These are phyloP conservation scores for Andrena flavipes DNA, from an alignment of 2,888 invertebrate genomes.

Conservation along the genomic window DNA sequence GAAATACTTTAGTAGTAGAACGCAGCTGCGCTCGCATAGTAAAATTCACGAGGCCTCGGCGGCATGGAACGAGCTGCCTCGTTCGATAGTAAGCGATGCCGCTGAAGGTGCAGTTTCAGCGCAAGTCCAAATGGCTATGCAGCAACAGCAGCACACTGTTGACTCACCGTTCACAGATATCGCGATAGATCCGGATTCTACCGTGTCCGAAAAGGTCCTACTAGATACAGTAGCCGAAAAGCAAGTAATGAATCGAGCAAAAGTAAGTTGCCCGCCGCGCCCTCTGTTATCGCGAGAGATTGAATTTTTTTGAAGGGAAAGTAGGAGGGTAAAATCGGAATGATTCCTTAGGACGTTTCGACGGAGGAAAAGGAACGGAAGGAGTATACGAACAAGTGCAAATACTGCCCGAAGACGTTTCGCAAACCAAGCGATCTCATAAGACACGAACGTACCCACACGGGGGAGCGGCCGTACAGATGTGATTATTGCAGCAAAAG, in stretches of 20 bases:
- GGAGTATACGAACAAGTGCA: slow-evolving; percentile 86
- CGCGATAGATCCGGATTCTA: slow-evolving; percentile 58
- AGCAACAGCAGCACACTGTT: too few relatives aligned
- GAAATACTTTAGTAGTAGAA: slow-evolving; percentile 74
- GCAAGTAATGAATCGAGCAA: slow-evolving; percentile 72
- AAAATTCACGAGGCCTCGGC: slow-evolving; percentile 70
- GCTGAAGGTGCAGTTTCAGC: slow-evolving; percentile 74
- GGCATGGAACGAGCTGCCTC: slow-evolving; percentile 52
- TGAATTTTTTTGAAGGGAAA: too few relatives aligned
- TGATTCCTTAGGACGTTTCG: slow-evolving; percentile 32
- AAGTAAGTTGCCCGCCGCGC: slow-evolving; percentile 60
- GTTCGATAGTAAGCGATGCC: slow-evolving; percentile 68
- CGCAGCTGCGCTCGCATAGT: slow-evolving; percentile 76
- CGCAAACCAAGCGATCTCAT: slow-evolving; percentile 89
- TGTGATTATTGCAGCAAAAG: slow-evolving; percentile 86
- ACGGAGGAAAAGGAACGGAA: slow-evolving; percentile 73
- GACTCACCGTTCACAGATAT: slow-evolving; percentile 15
- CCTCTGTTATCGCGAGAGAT: too few relatives aligned
- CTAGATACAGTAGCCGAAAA: slow-evolving; percentile 80
- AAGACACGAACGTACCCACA: slow-evolving; percentile 89
- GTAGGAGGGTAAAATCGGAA: too few relatives aligned
- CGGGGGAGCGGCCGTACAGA: slow-evolving; percentile 89
- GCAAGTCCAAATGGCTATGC: slow-evolving; percentile 44
- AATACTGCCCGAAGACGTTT: slow-evolving; percentile 88
- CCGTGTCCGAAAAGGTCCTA: slow-evolving; percentile 80